Base-by-base conservation (phyloP, 2,888 invertebrate species). In the Dioctria rufipes region DNA sequence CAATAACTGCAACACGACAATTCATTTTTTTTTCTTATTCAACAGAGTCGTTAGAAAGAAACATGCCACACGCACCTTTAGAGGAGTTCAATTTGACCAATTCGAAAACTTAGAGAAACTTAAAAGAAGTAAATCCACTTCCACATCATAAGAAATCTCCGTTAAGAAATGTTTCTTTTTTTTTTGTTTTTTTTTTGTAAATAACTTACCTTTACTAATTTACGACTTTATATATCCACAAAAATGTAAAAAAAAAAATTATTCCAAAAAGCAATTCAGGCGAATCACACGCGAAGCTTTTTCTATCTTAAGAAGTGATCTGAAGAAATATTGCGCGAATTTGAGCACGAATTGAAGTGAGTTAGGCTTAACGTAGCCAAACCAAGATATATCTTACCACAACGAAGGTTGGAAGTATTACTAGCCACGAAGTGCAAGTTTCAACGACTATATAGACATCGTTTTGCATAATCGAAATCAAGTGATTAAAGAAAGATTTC, bases 401-500 rank as follows among this genome's bases (percentile, higher is more conserved):
- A 63, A 63, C 63, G 49, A 13, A 6, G 49, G 61, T 77, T 49
- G 61, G 39, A 40, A 49, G 49, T 61, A 39, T 77, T 63, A 61
- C 63, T 61, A 77, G 46, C 77, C 61, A 77, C 46, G 25, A 77
- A 42, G 37, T 37, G 49, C 63, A 63, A 40, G 63, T 63, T 61
- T 25, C 77, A 49, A 25, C 77, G 9, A 63, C 77, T 77, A 77
- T 77, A 77, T 77, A 77, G 77, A 77, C 63, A 63, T 77, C 61
- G 73, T 77, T 77, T 77, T 77, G 77, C 77, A 77, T 77, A 77
- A 77, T 77, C 77, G 63, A 63, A 77, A 63, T 63, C 63, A 77
- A 51, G 37, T 43, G 63, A 46, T 51, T 63, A 77, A 61, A 77
- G 46, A 63, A 63, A 63, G 13, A 77, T 77, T 63, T 77, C 77